phyloP scores from a whole-genome alignment of 2,888 invertebrate species.

The Yponomeuta plumbellus region DNA sequence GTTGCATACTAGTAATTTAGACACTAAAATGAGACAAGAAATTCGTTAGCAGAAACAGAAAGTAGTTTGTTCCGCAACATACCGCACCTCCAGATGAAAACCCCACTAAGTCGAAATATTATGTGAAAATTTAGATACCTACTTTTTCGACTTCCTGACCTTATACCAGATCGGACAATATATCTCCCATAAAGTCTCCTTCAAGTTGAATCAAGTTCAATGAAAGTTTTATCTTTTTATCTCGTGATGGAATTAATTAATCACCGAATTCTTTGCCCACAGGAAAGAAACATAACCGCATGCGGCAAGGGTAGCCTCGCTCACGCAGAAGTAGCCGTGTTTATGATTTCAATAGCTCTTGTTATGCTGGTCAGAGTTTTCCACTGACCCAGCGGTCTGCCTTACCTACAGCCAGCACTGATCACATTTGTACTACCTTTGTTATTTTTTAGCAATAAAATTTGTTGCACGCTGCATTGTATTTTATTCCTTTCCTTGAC shows the following conservation, averaged over 20 bases:
- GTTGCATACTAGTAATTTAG: too few relatives aligned
- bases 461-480: conserved; percentile 48
- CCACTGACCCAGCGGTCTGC: conserved; percentile 22
- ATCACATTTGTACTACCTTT: conserved; percentile 32
- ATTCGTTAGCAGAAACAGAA: too few relatives aligned
- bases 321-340: conserved; percentile 33
- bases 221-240: background rate
- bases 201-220: too few relatives aligned
- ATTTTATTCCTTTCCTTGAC: conserved; percentile 19
- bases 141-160: too few relatives aligned
- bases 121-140: too few relatives aligned
- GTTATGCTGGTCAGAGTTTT: conserved; percentile 26
- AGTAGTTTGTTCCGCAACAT: too few relatives aligned
- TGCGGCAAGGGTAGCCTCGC: conserved; percentile 53
- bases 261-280: conserved; percentile 25
- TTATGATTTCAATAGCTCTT: conserved; percentile 33
- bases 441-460: conserved; percentile 65
- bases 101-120: too few relatives aligned
- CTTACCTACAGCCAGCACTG: background rate
- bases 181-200: too few relatives aligned
- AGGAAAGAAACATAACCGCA: conserved; percentile 61
- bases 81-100: too few relatives aligned
- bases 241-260: background rate
- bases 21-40: too few relatives aligned
- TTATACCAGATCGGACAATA: too few relatives aligned